Evolutionary conservation across 2,797 vertebrate species (phyloP).

Genomic region (Tapirus indicus): DNA sequence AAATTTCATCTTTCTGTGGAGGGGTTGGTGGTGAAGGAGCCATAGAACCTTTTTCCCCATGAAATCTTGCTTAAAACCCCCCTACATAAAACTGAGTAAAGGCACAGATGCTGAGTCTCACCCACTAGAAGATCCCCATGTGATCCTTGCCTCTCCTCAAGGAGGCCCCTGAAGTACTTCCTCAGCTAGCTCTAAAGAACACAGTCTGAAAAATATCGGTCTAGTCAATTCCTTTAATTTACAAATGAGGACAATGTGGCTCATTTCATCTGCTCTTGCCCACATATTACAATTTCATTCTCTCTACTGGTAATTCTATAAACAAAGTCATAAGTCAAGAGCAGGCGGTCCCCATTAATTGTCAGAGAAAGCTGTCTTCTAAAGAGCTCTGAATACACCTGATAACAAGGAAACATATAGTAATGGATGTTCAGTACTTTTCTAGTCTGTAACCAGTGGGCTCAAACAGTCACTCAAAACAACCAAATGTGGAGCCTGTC

Average conservation of each 20-base stretch:
- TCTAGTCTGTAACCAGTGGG: not conserved
- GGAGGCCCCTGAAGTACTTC: not conserved
- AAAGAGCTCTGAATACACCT: not conserved
- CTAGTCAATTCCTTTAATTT: not conserved
- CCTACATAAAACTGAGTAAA: slow-evolving; percentile 7
- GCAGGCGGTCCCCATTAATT: not conserved
- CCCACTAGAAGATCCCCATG: not conserved
- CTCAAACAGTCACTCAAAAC: not conserved
- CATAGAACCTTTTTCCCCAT: not conserved
- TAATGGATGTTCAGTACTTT: not conserved
- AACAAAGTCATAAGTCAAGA: slow-evolving; percentile 14
- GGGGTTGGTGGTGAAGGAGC: not conserved
- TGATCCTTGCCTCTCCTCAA: not conserved
- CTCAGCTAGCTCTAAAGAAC: not conserved
- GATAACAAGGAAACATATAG: not conserved
- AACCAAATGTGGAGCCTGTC: not conserved
- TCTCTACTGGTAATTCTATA: not conserved
- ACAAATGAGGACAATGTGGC: not conserved
- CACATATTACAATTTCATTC: not conserved
- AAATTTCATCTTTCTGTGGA: not conserved
- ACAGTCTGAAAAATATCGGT: not conserved
- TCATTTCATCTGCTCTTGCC: not conserved
- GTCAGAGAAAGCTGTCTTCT: not conserved
- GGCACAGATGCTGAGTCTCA: not conserved
- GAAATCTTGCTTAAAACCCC: slow-evolving; percentile 41